Base-by-base conservation (phyloP, 2,797 vertebrate genomes). In the Anableps anableps region DNA sequence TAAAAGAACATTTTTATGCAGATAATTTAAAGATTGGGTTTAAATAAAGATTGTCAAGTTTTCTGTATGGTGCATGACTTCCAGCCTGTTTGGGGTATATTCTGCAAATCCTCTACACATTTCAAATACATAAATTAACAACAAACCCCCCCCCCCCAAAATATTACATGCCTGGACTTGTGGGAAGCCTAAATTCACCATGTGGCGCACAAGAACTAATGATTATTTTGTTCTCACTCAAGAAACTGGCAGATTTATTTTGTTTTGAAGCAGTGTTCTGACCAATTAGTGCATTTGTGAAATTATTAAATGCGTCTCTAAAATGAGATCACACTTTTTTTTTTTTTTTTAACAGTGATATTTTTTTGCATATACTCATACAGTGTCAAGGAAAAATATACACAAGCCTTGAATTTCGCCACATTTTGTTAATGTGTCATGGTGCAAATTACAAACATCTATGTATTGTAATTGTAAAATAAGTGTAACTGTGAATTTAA, bases 201-300 rank as follows among this genome's bases (percentile, higher is more conserved):
- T 29, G 16, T 21, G 38, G 21, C 23, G 68, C 68, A 38, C 17
- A 38, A 78, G 43, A 29, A 7, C 31, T 62, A 19, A 75, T 21
- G 51, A 4, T 36, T 58, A 31, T 82, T 72, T 13, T 71, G 23
- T 79, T 26, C 31, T 72, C 50, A 23, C 72, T 76, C 47, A 51
- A 83, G 1, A 60, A 75, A 81, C 76, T 77, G 70, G 62, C 80
- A 81, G 82, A 84, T 86, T 75, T 81, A 1, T 76, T 78, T 80
- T 31, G 21, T n/a, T 82, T 14, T 47, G 71, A 53, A 78, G 78
- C 58, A 78, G 74, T 51, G 29, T 45, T 58, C 73, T 48, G 62
- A 74, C 74, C 48, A 41, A 83, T 78, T 13, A 55, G 51, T 73
- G 23, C 5, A 72, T 64, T 83, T 45, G 17, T 58, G 38, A 62